Base-by-base conservation (phyloP, 2,797 vertebrate genomes). In the Rachycentron canadum region DNA sequence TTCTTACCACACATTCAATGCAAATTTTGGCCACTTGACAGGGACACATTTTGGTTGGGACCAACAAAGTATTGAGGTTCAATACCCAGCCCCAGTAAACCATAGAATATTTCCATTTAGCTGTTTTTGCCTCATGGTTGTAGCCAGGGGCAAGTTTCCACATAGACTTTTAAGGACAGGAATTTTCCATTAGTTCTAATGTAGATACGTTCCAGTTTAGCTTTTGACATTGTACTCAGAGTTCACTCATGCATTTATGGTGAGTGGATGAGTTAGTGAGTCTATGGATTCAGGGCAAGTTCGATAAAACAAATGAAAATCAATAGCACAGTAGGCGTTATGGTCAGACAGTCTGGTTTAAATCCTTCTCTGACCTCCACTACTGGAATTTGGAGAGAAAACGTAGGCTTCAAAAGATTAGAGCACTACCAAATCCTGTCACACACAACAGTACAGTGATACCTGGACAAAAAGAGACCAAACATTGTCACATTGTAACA, bases 121-220 rank as follows among this genome's bases (percentile, higher is more conserved):
- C 56, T 45, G 53, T 49, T 73, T 77, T 47, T 73, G 52, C 67
- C 81, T 87, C 62, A 63, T 64, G 76, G 23, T 49, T 85, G 69
- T 70, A 26, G 41, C 73, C 72, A 38, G 16, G 62, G 66, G 78
- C 61, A 75, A 69, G 53, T 91, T 93, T 93, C 86, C 90, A 87
- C 34, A 30, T 45, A 66, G 77, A 88, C 82, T 75, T 87, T 88
- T 84, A 84, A 80, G 84, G 73, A 74, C 69, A 67, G 69, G 73
- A 65, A 58, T 88, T 91, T 94, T 91, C 89, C 78, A 83, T 91
- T 86, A 69, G 55, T 80, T 73, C 50, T 76, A 28, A 30, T 82
- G 47, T 30, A 32, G 47, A 25, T 38, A 23, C 36, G 19, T 25
- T 66, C 19, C 25, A 47, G 67, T 34, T 65, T 10, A 53, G 34